Evolutionary conservation across 2,797 vertebrate species (phyloP).

Genomic region (Sarcoramphus papa): DNA sequence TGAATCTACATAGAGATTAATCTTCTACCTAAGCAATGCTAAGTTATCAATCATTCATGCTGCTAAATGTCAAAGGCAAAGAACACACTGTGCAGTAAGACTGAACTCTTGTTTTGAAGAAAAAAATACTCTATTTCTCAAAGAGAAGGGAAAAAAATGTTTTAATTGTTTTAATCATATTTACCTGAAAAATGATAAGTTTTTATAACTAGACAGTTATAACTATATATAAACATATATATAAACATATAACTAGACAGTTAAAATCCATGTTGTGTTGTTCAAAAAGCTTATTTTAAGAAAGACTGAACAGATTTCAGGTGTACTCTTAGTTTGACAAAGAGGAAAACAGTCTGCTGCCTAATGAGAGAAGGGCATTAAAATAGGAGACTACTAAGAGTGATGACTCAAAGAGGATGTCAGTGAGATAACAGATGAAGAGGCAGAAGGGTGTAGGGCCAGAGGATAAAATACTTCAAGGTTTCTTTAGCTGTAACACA

Average conservation of each 20-base stretch:
- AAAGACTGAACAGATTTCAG: not conserved
- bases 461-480: not conserved
- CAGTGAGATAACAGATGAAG: not conserved
- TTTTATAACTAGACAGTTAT: too few species aligned
- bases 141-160: not conserved
- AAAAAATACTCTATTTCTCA: not conserved
- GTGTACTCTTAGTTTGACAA: not conserved
- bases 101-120: not conserved
- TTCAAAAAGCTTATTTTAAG: not conserved
- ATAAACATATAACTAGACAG: not conserved
- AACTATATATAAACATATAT: too few species aligned
- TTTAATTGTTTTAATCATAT: not conserved
- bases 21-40: slow-evolving; percentile 36
- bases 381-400: not conserved
- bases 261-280: not conserved
- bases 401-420: not conserved
- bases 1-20: slow-evolving; percentile 66
- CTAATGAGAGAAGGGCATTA: not conserved
- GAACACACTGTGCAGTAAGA: slow-evolving; percentile 1
- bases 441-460: not conserved
- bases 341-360: not conserved
- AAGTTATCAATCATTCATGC: slow-evolving; percentile 63
- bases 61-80: slow-evolving; percentile 57
- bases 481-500: not conserved
- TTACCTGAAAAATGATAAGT: not conserved